Base-by-base conservation (phyloP, 2,113 vertebrate genomes). In the Elephantulus edwardii region DNA sequence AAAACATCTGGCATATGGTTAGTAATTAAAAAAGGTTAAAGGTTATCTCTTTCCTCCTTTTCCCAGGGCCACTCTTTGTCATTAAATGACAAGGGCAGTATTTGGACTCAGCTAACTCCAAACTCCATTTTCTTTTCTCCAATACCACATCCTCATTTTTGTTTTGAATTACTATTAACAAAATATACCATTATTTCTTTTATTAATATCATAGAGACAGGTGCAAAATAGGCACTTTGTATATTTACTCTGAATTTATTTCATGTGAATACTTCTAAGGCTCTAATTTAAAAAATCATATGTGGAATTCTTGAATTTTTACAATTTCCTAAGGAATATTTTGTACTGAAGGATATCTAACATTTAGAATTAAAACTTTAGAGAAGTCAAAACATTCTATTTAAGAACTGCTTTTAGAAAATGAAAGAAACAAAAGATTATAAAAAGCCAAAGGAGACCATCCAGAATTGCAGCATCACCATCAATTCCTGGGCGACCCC, bases 91-190 rank as follows among this genome's bases (percentile, higher is more conserved):
- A 52, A 70, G 14, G 26, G 62, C 26, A 52, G 17, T 8, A 70
- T 24, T 52, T 16, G 40, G 24, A 52, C 75, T 42, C 52, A 16
- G 68, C 20, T 1, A 56, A 35, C 26, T 10, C 26, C 62, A 42
- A 58, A 62, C 50, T 26, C 28, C 11, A 8, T 26, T 44, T 54
- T n/a, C 42, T 16, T 14, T n/a, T 62, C 84, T 52, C 48, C 77
- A n/a, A 35, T 3, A 35, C 33, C 30, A 40, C 7, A 8, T 16
- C 52, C 71, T 54, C 5, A 1, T 6, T 54, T 28, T 48, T 48
- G 30, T 68, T 77, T 78, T 81, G 24, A 89, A 82, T 66, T 66
- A n/a, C n/a, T n/a, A 82, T 52, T 35, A 60, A 93, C 58, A 79
- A 62, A 90, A 79, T 46, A 46, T 17, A 50, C 70, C 19, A 48